Base-by-base conservation (phyloP, 2,888 invertebrate genomes). In the Limnephilus lunatus region DNA sequence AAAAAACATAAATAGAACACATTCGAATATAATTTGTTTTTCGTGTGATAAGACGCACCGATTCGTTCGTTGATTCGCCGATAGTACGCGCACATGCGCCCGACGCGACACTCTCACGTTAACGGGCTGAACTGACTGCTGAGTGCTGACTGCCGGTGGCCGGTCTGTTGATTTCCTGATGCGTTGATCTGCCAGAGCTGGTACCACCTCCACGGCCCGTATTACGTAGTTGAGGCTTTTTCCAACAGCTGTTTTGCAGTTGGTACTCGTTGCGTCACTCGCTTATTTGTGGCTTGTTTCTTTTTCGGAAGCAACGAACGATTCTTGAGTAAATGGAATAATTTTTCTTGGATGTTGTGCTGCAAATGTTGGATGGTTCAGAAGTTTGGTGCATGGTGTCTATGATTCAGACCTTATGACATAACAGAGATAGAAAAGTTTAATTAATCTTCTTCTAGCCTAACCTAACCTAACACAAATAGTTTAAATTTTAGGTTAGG, bases 41-140 rank as follows among this genome's bases (percentile, higher is more conserved):
- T 32, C 12, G 12, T 85, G 7, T 85, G 25, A 25, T 25, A 7
- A 19, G 53, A 87, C 87, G 88, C 88, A 88, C 88, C 88, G 88
- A 48, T 88, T 88, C 35, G 31, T 32, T 88, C 30, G 86, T 31
- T 68, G 88, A 88, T 88, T 32, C 53, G 88, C 88, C 68, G 68
- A 31, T 91, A 31, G 19, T 87, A 80, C 85, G 91, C 90, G 92
- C 91, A 90, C 91, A 87, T 89, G 91, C 91, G 91, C 92, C 82
- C 91, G 90, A 53, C 90, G 92, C 92, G 92, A 90, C 81, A 86
- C 88, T 92, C 90, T 92, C 90, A 87, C 88, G 88, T 68, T 31
- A 32, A 32, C 68, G 53, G 53, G 31, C 48, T 68, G 31, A 88
- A 88, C 88, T 35, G 35, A 88, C 88, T 53, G 68, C 53, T n/a